These are phyloP conservation scores for Chalcosyrphus nemorum DNA, from an alignment of 2,888 invertebrate species.

Conservation along the genomic window DNA sequence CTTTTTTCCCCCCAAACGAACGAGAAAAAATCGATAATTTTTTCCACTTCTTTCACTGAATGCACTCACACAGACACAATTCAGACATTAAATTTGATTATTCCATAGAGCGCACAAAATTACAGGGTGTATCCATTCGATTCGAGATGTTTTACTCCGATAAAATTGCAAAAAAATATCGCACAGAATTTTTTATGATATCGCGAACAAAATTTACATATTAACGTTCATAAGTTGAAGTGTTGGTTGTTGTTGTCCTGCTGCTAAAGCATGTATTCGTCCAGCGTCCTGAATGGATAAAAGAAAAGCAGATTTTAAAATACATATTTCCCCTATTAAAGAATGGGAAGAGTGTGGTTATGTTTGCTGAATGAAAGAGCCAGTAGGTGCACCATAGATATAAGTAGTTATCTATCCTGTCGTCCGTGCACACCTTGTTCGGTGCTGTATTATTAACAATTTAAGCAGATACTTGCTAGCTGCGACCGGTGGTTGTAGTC, in stretches of 20 bases:
- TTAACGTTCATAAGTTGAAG: constrained; percentile 50
- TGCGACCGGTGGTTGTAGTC: constrained; percentile 55
- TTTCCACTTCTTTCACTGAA: constrained; percentile 54
- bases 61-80: constrained; percentile 16
- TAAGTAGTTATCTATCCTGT: constrained; percentile 17
- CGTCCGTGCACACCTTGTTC: constrained; percentile 60
- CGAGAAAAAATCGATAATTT: background rate
- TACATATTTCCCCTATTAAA: constrained; percentile 62
- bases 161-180: constrained; percentile 13
- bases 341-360: constrained; percentile 36
- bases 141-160: constrained; percentile 14
- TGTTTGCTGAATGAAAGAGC: constrained; percentile 68
- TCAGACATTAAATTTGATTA: constrained; percentile 46
- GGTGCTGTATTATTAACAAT: constrained; percentile 69
- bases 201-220: constrained; percentile 57
- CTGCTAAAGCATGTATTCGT: constrained; percentile 38
- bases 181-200: constrained; percentile 34
- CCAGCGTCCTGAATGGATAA: constrained; percentile 44
- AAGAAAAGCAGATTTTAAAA: constrained; percentile 32
- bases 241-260: constrained; percentile 32
- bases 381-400: constrained; percentile 44
- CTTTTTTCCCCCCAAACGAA: constrained; percentile 1
- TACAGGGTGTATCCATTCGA: constrained; percentile 62
- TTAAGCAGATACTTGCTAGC: constrained; percentile 43
- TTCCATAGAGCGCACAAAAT: constrained; percentile 37